Conservation (phyloP, 2,888 invertebrate species). For the Frankliniella intonsa region DNA sequence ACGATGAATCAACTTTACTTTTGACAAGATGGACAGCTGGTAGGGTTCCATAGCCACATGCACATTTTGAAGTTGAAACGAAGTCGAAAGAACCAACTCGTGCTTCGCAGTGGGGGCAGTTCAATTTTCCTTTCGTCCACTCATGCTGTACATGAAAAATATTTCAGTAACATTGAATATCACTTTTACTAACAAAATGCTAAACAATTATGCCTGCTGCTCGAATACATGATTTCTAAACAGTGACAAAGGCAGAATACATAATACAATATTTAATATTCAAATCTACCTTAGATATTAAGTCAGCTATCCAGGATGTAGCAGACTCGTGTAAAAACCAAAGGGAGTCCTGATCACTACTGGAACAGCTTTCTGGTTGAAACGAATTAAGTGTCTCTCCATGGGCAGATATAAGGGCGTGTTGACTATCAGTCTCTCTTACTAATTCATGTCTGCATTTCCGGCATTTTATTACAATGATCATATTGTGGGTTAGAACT, state of each 20-base stretch:
- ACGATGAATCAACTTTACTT: constrained; percentile 56
- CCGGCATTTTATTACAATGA: constrained; percentile 38
- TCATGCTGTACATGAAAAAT: constrained; percentile 42
- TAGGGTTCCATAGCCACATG: constrained; percentile 53
- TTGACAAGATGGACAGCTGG: constrained; percentile 59
- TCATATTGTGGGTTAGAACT: neutral
- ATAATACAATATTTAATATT: neutral
- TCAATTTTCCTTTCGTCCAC: constrained; percentile 64
- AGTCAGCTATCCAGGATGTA: constrained; percentile 56
- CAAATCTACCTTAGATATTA: constrained; percentile 49
- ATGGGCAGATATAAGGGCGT: constrained; percentile 36
- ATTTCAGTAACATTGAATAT: neutral
- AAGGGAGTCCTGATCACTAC: constrained; percentile 38
- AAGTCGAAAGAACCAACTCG: constrained; percentile 65
- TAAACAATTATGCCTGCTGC: neutral
- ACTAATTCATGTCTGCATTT: constrained; percentile 38
- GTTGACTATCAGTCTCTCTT: constrained; percentile 29
- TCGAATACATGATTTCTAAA: neutral
- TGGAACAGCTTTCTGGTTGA: constrained; percentile 36
- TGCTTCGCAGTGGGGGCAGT: constrained; percentile 57
- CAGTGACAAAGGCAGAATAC: neutral
- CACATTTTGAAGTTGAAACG: constrained; percentile 59
- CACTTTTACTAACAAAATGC: neutral
- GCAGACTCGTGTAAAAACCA: constrained; percentile 55
- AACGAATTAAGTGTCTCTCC: constrained; percentile 35